Percentiles rank a stretch among this genome's conserved stretches.
Evolutionary conservation across 2,797 vertebrate species (phyloP).

Genomic region (Thunnus albacares): DNA sequence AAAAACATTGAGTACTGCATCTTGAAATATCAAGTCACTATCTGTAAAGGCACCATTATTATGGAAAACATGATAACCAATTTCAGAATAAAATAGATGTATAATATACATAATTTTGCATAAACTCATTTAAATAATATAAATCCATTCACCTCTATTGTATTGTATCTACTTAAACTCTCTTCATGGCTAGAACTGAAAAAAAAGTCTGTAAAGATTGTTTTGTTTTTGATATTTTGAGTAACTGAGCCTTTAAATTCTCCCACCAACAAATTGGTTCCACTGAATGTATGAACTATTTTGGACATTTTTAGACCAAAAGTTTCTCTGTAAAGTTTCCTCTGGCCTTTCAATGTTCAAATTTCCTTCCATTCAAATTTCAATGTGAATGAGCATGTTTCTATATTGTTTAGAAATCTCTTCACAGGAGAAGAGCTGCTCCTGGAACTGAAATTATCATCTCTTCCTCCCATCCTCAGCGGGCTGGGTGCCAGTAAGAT

Average conservation of each 20-base stretch:
- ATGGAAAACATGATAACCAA: too few relatives aligned
- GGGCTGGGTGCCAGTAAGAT: conserved; percentile 31
- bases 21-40: too few relatives aligned
- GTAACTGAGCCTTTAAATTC: neutral
- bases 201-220: too few relatives aligned
- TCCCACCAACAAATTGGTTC: neutral
- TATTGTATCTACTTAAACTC: neutral
- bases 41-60: too few relatives aligned
- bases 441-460: conserved; percentile 22
- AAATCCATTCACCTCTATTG: neutral
- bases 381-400: neutral
- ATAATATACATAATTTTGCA: too few relatives aligned
- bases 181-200: neutral
- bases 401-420: neutral
- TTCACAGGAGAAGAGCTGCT: conserved; percentile 1
- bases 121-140: too few relatives aligned
- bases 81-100: too few relatives aligned
- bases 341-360: neutral
- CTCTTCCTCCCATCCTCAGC: neutral
- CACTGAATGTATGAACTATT: neutral
- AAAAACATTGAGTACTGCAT: too few relatives aligned
- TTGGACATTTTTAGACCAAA: neutral
- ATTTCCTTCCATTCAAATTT: neutral
- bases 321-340: neutral
- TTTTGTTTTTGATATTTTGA: neutral